These are phyloP conservation scores for Rhagoletis zephyria DNA, from an alignment of 1,140 invertebrate genomes.

Conservation along the genomic window DNA sequence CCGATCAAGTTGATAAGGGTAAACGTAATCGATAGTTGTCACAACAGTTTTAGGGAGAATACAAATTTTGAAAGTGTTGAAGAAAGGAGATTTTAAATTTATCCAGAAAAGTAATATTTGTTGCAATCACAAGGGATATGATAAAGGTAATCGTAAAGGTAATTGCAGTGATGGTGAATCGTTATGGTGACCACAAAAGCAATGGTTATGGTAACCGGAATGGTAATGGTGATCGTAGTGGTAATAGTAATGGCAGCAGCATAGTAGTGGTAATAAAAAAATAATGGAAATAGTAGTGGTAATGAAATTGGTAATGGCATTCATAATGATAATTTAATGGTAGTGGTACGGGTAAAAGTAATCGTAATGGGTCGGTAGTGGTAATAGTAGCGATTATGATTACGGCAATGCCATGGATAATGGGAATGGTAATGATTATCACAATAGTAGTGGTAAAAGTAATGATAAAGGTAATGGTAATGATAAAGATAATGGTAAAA, in stretches of 20 bases:
- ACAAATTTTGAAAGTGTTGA: too few relatives aligned
- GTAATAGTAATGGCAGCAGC: neutral
- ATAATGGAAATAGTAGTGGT: neutral
- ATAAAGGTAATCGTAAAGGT: too few relatives aligned
- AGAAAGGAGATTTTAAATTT: neutral
- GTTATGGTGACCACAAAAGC: neutral
- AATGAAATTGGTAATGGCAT: neutral
- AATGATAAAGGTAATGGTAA: too few relatives aligned
- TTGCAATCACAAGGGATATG: too few relatives aligned
- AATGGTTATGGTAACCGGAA: neutral
- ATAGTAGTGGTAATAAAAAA: neutral
- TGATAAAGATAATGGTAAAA: neutral
- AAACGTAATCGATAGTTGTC: neutral
- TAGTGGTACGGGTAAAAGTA: neutral
- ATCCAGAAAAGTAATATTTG: too few relatives aligned
- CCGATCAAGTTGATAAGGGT: neutral
- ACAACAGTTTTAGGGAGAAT: neutral
- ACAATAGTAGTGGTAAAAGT: too few relatives aligned
- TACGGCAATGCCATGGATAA: too few relatives aligned
- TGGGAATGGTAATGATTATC: too few relatives aligned
- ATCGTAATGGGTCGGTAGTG: neutral
- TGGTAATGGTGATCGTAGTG: neutral
- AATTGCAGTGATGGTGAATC: too few relatives aligned
- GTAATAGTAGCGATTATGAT: too few relatives aligned
- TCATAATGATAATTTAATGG: neutral